Evolutionary conservation across 1,140 invertebrate genomes (phyloP), one percentile per base, ranked within the genome.

Genomic region (Rhopalosiphum padi): DNA sequence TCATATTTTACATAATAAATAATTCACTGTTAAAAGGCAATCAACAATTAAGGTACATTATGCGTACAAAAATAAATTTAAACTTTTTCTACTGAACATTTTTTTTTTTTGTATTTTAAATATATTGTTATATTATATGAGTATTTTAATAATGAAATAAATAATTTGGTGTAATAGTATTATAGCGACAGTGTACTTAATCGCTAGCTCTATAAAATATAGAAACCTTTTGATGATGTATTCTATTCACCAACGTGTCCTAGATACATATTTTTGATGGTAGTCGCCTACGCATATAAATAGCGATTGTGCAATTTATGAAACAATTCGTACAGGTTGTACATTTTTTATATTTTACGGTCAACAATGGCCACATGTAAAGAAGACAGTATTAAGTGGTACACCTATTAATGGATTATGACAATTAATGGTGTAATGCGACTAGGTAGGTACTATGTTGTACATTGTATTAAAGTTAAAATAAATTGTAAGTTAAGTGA

Each of bases 171-270:
- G 11, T n/a, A 15, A 60, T 30, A 68, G 11, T 51, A 68, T n/a
- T n/a, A n/a, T 15, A 68, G 41, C 25, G 37, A 25, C 2, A 22
- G 22, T 3, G 21, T 51, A 51, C 15, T 51, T 25, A 22, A 35
- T 83, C 37, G 21, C 82, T 21, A 41, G 21, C 11, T 25, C 11
- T 85, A 25, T 85, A 0, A 41, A 25, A 41, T 43, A 21, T 8
- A 87, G 46, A 48, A 87, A 87, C 48, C 5, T 87, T 87, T 87
- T 21, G 43, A 87, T 51, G 86, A 87, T n/a, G 46, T 48, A 87
- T 87, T 87, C 86, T n/a, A n/a, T 22, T 22, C 46, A 21, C 86
- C 8, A 3, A 35, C 86, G 30, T 48, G 86, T 48, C 86, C 86
- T 46, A 87, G 30, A n/a, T 87, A 48, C 83, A 41, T 85, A 85